Conservation (phyloP, 2,797 vertebrate species). For the Eurystomus glaucurus region DNA sequence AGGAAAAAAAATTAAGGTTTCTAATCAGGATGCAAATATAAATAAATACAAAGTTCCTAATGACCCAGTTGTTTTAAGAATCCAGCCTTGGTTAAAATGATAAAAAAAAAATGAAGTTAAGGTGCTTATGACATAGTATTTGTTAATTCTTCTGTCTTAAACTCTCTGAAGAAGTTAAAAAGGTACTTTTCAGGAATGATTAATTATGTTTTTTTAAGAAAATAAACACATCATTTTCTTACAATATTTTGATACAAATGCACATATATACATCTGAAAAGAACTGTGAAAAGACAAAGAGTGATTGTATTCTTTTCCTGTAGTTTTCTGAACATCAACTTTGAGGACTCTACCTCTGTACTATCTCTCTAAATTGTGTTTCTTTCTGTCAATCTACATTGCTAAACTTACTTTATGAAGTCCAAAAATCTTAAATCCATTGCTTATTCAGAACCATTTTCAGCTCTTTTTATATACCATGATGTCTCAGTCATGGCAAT, state of each 20-base stretch:
- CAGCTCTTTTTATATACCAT: not conserved
- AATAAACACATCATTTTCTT: slow-evolving; percentile 21
- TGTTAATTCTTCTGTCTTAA: not conserved
- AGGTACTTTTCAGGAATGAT: not conserved
- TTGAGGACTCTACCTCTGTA: not conserved
- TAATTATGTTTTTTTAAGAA: slow-evolving; percentile 8
- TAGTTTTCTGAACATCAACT: not conserved
- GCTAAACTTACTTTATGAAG: slow-evolving; percentile 2
- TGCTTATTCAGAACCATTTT: slow-evolving; percentile 16
- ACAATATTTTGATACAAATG: slow-evolving; percentile 24
- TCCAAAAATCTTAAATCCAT: slow-evolving; percentile 24
- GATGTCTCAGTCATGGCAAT: slow-evolving; percentile 19
- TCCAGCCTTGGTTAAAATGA: not conserved
- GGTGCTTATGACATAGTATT: not conserved
- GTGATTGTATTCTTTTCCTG: not conserved
- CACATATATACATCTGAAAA: not conserved
- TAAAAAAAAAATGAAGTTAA: not conserved
- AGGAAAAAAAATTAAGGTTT: not conserved
- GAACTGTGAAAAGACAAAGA: slow-evolving; percentile 28
- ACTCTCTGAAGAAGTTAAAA: not conserved
- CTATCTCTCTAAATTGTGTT: not conserved
- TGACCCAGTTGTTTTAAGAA: not conserved
- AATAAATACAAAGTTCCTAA: not conserved
- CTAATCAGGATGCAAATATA: not conserved
- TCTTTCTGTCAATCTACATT: not conserved